Percentiles rank a stretch among this genome's conserved stretches.
These are phyloP conservation scores for Xyrichtys novacula DNA, from an alignment of 2,797 vertebrate species.

Conservation along the genomic window DNA sequence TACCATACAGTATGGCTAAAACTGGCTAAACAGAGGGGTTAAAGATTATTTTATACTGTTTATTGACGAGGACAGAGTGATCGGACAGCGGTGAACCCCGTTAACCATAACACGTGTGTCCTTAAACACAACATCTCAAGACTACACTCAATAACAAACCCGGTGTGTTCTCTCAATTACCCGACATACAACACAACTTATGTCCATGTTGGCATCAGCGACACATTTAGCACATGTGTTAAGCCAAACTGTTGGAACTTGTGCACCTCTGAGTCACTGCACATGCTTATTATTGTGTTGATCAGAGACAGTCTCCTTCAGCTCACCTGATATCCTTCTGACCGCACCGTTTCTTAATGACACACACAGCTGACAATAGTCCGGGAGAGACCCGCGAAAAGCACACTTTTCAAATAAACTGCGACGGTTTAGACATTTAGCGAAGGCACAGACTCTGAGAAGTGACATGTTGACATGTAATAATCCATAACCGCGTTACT, in stretches of 20 bases:
- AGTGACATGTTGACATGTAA: constrained; percentile 85
- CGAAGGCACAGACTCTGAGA: constrained; percentile 76
- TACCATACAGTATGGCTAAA: no score
- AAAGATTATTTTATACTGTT: no score
- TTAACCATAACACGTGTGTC: no score
- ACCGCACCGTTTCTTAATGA: constrained; percentile 42
- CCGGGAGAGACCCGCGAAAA: constrained; percentile 29
- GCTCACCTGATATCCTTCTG: constrained; percentile 74
- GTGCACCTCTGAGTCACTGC: not conserved
- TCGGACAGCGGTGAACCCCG: no score
- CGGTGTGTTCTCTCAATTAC: not conserved
- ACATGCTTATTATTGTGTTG: not conserved
- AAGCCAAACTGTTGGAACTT: not conserved
- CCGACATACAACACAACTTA: accelerated
- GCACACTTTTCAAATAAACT: constrained; percentile 53
- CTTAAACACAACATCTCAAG: no score
- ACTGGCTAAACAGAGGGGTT: no score
- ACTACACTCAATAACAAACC: no score
- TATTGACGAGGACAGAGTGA: no score
- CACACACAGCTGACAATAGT: constrained; percentile 62
- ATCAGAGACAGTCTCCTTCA: not conserved
- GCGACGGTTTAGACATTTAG: constrained; percentile 62
- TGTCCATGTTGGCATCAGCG: accelerated
- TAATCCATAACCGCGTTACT: constrained; percentile 68
- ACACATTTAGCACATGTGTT: not conserved